A percentile compares a stretch with the other conserved stretches of the same genome.
These are phyloP conservation scores for Cryptoprocta ferox DNA, from an alignment of 2,797 vertebrate species.

Conservation along the genomic window DNA sequence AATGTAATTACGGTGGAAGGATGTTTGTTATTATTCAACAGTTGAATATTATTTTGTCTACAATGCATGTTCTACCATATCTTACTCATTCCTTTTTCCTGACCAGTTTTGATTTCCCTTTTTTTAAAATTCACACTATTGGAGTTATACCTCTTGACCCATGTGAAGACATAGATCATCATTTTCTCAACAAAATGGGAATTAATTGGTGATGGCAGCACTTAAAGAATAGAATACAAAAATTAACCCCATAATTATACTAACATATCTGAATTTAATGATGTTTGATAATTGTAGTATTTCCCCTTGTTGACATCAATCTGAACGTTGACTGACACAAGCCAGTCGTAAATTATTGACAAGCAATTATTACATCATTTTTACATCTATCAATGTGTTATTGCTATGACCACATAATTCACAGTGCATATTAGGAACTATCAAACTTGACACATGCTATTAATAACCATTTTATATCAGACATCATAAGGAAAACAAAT, in stretches of 20 bases:
- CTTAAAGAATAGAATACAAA: neutral
- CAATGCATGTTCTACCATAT: neutral
- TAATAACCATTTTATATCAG: slow-evolving; percentile 26
- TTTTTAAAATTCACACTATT: neutral
- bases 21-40: neutral
- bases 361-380: slow-evolving; percentile 58
- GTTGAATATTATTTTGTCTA: neutral
- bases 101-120: neutral
- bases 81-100: neutral
- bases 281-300: neutral
- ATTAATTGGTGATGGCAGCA: neutral
- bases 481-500: neutral
- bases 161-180: neutral
- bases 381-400: neutral
- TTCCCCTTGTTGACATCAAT: neutral
- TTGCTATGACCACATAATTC: neutral
- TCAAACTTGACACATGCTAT: neutral
- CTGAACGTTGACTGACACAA: neutral
- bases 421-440: neutral
- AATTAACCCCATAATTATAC: neutral
- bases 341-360: slow-evolving; percentile 54
- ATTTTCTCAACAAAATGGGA: neutral
- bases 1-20: neutral
- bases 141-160: neutral
- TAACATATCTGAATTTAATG: neutral